Percentiles rank a stretch among this genome's conserved stretches.
Conservation (phyloP, 2,797 vertebrate species). For the Anniella stebbinsi region DNA sequence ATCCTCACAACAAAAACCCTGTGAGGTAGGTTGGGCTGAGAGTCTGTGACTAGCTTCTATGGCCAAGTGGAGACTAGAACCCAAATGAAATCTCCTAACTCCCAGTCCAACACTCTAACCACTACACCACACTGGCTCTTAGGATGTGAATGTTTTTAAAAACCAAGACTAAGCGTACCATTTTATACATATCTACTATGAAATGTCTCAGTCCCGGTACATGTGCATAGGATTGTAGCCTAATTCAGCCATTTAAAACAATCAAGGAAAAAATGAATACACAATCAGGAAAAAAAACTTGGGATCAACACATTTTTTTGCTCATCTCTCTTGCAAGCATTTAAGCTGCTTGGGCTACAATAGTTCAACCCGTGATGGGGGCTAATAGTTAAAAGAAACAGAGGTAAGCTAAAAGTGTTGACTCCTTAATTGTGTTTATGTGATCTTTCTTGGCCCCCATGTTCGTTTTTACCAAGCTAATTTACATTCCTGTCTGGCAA, state of each 20-base stretch:
- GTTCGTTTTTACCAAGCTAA: constrained; percentile 51
- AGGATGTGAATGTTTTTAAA: not conserved
- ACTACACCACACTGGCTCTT: not conserved
- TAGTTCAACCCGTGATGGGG: constrained; percentile 24
- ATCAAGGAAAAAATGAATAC: too few relatives aligned
- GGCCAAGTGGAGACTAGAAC: too few relatives aligned
- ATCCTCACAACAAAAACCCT: too few relatives aligned
- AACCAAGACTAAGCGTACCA: not conserved
- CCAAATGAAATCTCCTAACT: too few relatives aligned
- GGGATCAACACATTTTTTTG: not conserved
- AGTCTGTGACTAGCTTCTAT: too few relatives aligned
- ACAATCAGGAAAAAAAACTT: not conserved
- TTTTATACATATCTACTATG: not conserved
- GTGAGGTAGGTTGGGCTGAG: too few relatives aligned
- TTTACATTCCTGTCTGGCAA: constrained; percentile 46
- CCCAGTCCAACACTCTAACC: too few relatives aligned
- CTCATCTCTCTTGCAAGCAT: not conserved
- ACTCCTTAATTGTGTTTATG: constrained; percentile 2
- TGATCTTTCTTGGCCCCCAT: constrained; percentile 39
- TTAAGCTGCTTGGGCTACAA: not conserved
- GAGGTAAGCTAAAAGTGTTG: constrained; percentile 55
- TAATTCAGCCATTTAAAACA: not conserved
- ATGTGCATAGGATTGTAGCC: not conserved
- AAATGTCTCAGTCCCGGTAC: not conserved
- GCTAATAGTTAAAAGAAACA: constrained; percentile 43